Evolutionary conservation across 2,888 invertebrate genomes (phyloP), one percentile per base, ranked within the genome.

Genomic region (Exephanes ischioxanthus): DNA sequence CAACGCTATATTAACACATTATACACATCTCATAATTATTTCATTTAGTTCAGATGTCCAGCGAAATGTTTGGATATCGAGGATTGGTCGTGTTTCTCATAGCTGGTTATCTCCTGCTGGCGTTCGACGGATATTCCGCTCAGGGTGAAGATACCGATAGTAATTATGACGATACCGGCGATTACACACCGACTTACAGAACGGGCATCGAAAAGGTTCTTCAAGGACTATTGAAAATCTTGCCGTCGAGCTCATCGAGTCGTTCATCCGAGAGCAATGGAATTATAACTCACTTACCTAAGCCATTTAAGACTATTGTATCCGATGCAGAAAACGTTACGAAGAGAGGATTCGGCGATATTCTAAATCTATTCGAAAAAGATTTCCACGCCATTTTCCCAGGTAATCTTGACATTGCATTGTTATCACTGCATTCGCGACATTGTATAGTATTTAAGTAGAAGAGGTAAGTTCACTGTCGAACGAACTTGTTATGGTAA

Each of bases 381-480:
- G 92, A 94, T 48, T 95, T 96, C 22, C 95, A 95, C 89, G 95
- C 95, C 26, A 95, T 96, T 79, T 96, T 95, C 92, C 96, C 96
- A 90, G 96, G 96, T 95, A 90, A 73, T 87, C 66, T 53, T 16
- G 26, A n/a, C 30, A 33, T 14, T 33, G 61, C 14, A 61, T 33
- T 6, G 26, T 30, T 61, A 61, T 33, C 61, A 61, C 26, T 6
- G 33, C 4, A 16, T 61, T 5, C 4, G 19, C 14, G 11, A 22
- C 19, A 26, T 61, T 33, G 16, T 16, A 2, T 2, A 2, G 30
- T 2, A 5, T 61, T 61, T 6, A 61, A 61, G 33, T 6, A 0
- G 5, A 61, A 11, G 4, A 26, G 33, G 16, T 33, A 33, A 2
- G 16, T 61, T 61, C 26, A 3, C n/a, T 30, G 3, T 30, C 61